Evolutionary conservation across 2,113 vertebrate species (phyloP).

Genomic region (Podarcis raffonei): DNA sequence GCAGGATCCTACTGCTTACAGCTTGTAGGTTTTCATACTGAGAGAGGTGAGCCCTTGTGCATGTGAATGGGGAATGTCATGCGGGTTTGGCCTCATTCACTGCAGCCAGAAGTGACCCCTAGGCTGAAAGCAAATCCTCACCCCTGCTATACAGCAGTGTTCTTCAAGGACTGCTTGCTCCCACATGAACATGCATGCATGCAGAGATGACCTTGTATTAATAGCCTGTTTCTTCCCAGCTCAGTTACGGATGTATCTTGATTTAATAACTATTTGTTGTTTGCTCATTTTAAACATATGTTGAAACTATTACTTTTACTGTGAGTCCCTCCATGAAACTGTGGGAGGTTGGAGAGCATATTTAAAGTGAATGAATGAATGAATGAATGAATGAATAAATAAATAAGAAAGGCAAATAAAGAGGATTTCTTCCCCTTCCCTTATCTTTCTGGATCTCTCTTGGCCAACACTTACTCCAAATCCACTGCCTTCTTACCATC

Average conservation of each 20-base stretch:
- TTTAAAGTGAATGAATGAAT: background rate
- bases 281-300: background rate
- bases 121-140: no score
- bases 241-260: background rate
- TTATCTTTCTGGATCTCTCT: background rate
- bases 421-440: background rate
- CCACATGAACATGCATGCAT: background rate
- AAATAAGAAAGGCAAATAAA: background rate
- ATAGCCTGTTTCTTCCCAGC: background rate
- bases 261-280: background rate
- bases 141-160: background rate
- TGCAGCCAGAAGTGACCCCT: no score
- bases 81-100: no score
- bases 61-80: no score
- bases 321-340: background rate
- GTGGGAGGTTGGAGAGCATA: background rate
- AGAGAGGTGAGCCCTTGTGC: no score
- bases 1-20: background rate
- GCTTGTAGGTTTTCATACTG: no score
- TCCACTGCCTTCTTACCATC: background rate
- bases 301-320: background rate
- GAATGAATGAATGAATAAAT: no score
- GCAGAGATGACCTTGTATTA: background rate
- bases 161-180: background rate
- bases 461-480: background rate